Base-by-base conservation (phyloP, 2,113 vertebrate species). In the Spermophilus dauricus region DNA sequence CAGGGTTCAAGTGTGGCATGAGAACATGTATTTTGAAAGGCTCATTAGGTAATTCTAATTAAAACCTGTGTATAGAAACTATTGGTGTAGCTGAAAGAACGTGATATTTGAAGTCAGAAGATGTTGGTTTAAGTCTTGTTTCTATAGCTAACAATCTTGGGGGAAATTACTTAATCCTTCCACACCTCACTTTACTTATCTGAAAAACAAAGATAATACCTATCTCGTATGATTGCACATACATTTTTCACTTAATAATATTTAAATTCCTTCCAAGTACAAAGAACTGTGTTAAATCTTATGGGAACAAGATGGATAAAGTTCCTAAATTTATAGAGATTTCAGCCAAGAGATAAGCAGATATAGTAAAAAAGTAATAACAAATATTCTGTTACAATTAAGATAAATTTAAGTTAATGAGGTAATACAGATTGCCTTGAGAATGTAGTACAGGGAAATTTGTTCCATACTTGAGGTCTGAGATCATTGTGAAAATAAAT, bases 81-180 rank as follows among this genome's bases (percentile, higher is more conserved):
- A 92, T 9, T 42, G 9, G 18, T 82, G 9, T 73, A 83, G n/a
- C 51, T 85, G 18, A 87, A 89, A 95, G 56, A 92, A 94, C 70
- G 24, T 63, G 48, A 91, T 61, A 86, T 10, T 89, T 17, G 32
- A 69, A 94, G 77, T 84, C 20, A 81, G 65, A 95, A 77, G 45
- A 93, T 70, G 5, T 16, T 91, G 78, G 28, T 76, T 91, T 77
- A 94, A 95, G 63, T 86, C 53, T 84, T 94, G 26, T 88, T 96
- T 90, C 85, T 90, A n/a, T 39, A 88, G 72, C 61, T 78, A 91
- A 91, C 22, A 70, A 81, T 86, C 20, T 75, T 75, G 9, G 63
- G 61, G 61, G 26, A 95, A 96, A 94, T 73, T 93, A 88, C 39
- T 88, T 96, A 91, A 85, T 77, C 61, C 53, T 91, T 91, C 32